These are phyloP conservation scores for Elephas maximus DNA, from an alignment of 2,113 vertebrate genomes.

Conservation along the genomic window DNA sequence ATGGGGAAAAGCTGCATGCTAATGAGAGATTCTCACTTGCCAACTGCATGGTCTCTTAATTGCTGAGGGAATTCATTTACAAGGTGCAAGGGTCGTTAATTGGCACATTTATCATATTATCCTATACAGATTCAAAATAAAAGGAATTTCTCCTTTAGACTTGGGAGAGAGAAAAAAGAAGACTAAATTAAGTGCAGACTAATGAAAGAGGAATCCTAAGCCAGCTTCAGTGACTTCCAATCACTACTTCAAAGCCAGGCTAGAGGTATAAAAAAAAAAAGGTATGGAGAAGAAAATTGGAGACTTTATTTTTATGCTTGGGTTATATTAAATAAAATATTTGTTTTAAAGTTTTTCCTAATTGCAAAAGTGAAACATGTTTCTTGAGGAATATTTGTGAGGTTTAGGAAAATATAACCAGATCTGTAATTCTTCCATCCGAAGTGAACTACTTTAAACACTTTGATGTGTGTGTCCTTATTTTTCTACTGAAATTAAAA, in stretches of 20 bases:
- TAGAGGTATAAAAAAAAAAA: too few species aligned
- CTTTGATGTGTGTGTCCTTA: neutral
- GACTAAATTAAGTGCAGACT: neutral
- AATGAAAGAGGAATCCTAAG: neutral
- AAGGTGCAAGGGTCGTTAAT: neutral
- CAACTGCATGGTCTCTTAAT: conserved; percentile 37
- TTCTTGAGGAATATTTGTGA: neutral
- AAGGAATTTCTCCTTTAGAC: neutral
- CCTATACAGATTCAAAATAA: conserved; percentile 8
- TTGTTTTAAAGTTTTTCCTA: neutral
- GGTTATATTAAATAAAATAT: neutral
- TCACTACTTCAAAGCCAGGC: neutral
- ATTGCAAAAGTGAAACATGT: neutral
- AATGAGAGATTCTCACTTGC: conserved; percentile 33
- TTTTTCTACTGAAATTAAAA: neutral
- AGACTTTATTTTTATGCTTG: neutral
- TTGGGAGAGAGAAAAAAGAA: neutral
- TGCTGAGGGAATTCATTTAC: conserved; percentile 52
- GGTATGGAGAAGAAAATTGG: neutral
- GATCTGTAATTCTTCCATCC: neutral
- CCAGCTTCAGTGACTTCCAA: neutral
- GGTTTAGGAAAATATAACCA: neutral
- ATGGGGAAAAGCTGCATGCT: neutral
- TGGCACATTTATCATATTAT: neutral
- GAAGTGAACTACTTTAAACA: neutral